Base-by-base conservation (phyloP, 2,797 vertebrate genomes). In the Florisuga fusca region DNA sequence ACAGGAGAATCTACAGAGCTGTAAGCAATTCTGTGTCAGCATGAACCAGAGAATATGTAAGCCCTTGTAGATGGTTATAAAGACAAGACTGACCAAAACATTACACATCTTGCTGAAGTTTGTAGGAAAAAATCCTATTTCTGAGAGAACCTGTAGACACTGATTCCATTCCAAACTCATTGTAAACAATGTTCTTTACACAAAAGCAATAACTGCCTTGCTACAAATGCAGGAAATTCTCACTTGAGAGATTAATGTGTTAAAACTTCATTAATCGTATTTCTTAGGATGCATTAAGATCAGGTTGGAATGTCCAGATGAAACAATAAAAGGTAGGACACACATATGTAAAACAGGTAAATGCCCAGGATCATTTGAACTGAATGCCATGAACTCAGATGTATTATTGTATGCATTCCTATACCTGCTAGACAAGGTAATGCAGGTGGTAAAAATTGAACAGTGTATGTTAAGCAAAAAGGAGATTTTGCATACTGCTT, bases 31-130 rank as follows among this genome's bases (percentile, higher is more conserved):
- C 46, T 45, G 15, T 51, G 38, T 61, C 59, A 79, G 19, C 21
- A 45, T 4, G 21, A n/a, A 34, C 36, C 14, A 34, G 51, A 75
- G 16, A 78, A 72, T 8, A 61, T 25, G 16, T 25, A 73, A 75
- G 43, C 7, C 21, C 15, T 66, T 73, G 20, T 13, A 58, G 29
- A 16, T 55, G 2, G 78, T 82, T 68, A 45, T 7, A 72, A 87
- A 84, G 58, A 64, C 46, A 64, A 57, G 55, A 51, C 38, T 89
- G 59, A 89, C 46, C 74, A 68, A 90, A 87, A 43, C 8, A 53
- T 77, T 57, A 55, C 1, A 0, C 14, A n/a, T 82, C 12, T 84
- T 0, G 0, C 45, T 48, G 43, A 76, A 84, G 73, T 9, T 66
- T 26, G 8, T 46, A 41, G 36, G 46, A 62, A 74, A 82, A 84